phyloP scores from a whole-genome alignment of 2,797 vertebrate species.

The Jordanella pulchra region DNA sequence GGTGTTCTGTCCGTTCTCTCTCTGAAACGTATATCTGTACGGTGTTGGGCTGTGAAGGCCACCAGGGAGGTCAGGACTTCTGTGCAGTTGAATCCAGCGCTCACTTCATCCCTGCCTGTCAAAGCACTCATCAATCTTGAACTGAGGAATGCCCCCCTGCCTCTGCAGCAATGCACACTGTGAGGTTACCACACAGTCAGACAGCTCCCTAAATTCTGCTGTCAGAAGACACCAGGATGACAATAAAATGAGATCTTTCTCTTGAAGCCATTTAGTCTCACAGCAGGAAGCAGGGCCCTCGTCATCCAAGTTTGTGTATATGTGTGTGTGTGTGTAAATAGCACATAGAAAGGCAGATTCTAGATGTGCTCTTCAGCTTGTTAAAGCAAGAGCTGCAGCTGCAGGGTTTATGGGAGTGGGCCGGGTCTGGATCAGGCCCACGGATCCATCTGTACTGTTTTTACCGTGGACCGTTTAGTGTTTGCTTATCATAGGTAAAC shows the following conservation, averaged over 20 bases:
- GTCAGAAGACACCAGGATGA: neutral
- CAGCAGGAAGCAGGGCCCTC: neutral
- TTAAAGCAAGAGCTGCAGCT: neutral
- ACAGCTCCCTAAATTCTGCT: neutral
- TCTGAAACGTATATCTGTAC: neutral
- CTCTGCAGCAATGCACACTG: neutral
- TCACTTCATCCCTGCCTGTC: neutral
- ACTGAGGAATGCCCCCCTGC: neutral
- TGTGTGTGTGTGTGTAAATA: too few species aligned
- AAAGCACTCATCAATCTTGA: neutral
- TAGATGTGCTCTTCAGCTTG: neutral
- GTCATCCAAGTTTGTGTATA: neutral
- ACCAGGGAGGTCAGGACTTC: neutral
- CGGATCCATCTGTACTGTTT: neutral
- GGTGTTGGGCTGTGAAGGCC: neutral
- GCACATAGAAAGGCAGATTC: neutral
- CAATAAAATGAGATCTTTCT: neutral
- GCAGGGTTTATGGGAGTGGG: neutral
- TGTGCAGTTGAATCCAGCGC: neutral
- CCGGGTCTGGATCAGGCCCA: neutral
- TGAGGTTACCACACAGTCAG: neutral
- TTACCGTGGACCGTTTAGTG: too few species aligned
- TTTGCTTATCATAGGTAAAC: conserved; percentile 1
- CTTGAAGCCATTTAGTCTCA: neutral
- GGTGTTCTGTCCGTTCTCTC: neutral